Base-by-base conservation (phyloP, 2,888 invertebrate species). In the Apocheima hispidaria region DNA sequence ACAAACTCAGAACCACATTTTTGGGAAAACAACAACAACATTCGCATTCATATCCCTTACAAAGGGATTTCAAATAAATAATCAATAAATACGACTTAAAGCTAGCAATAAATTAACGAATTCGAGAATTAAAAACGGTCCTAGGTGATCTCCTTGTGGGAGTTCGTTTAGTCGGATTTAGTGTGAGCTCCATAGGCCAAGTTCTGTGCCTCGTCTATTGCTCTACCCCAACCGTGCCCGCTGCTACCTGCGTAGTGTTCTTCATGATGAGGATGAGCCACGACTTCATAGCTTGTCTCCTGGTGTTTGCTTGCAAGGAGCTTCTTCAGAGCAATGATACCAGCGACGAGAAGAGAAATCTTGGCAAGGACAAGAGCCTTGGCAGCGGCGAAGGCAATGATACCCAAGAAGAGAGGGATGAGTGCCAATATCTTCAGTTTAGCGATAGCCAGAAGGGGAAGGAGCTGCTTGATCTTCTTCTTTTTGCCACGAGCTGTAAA, bases 331-430 rank as follows among this genome's bases (percentile, higher is more conserved):
- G 92, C 93, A 77, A 97, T 95, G 75, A 97, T 94, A 75, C 95
- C 95, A 65, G 96, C 95, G 68, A 97, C 94, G 44, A 97, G 93
- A 36, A 97, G 94, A 0, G 97, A 95, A 74, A 97, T 94, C 93
- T 97, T 97, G 82, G 96, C 97, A 73, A 97, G 94, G 65, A 97
- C 91, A 60, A 97, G 93, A 38, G 97, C 97, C 91, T 97, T 97
- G 90, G 97, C 96, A n/a, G 97, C 97, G 51, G 97, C 93, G 57
- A 97, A 93, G 21, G 96, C 97, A 71, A 97, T 94, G 79, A 92
- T 90, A 48, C 83, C 97, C 57, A 97, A 94, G 77, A 95, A 95
- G 69, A 97, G 90, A 26, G 97, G 97, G 73, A 96, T 95, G 65
- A 97, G 93, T 21, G 96, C 95, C 65, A 96, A 95, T 71, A 92